A percentile compares a stretch with the other conserved stretches of the same genome.
Conservation (phyloP, 2,113 vertebrate species). For the Aptenodytes forsteri region DNA sequence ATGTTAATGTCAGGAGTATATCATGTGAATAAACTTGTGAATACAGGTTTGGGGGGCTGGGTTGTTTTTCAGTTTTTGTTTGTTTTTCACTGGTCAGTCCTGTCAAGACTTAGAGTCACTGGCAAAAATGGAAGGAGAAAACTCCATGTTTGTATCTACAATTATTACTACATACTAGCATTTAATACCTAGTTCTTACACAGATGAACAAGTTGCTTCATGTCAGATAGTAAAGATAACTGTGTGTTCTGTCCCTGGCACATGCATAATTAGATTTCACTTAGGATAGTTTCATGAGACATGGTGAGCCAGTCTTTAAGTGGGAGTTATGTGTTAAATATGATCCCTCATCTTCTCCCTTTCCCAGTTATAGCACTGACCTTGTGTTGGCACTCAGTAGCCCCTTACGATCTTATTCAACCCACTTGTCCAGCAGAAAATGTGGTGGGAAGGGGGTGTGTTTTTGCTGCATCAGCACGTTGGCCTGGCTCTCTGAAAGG, state of each 20-base stretch:
- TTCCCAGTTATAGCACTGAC: background rate
- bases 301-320: background rate
- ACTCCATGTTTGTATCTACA: background rate
- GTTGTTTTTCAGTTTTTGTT: background rate
- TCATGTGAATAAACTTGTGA: background rate
- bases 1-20: background rate
- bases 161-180: background rate
- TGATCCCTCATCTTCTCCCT: background rate
- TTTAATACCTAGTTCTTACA: background rate
- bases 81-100: background rate
- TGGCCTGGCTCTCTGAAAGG: background rate
- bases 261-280: background rate
- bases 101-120: background rate
- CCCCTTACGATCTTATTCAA: background rate
- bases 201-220: background rate
- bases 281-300: background rate
- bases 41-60: background rate
- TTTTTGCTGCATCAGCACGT: background rate
- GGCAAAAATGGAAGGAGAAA: background rate
- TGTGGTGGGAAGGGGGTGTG: accelerated
- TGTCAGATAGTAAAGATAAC: background rate
- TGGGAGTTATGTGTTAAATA: background rate
- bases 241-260: background rate
- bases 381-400: background rate
- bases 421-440: background rate